These are phyloP conservation scores for Phaenicophaeus curvirostris DNA, from an alignment of 2,797 vertebrate genomes.

Conservation along the genomic window DNA sequence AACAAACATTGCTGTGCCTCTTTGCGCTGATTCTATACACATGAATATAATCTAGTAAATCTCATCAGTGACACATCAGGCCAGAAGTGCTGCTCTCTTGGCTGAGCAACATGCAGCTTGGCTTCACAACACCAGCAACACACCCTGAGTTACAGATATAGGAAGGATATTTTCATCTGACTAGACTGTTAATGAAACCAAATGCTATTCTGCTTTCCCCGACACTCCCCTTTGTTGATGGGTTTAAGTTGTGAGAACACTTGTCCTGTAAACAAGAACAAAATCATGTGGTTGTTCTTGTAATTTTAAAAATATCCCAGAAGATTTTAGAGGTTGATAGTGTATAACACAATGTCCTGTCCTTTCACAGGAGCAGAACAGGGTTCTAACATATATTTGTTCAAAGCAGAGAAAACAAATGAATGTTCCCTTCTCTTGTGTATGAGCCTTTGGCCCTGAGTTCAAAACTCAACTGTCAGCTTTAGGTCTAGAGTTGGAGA, in stretches of 20 bases:
- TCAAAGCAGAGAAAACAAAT: background rate
- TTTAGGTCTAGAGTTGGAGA: background rate
- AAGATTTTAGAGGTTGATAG: background rate
- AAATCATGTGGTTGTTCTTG: background rate
- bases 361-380: background rate
- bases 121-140: background rate
- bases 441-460: background rate
- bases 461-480: background rate
- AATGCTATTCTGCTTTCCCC: background rate
- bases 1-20: background rate
- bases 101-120: background rate
- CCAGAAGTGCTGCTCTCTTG: background rate
- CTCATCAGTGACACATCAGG: background rate
- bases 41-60: background rate
- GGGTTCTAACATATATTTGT: background rate
- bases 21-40: background rate
- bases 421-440: background rate
- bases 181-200: constrained; percentile 4
- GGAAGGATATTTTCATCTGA: constrained; percentile 20
- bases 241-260: constrained; percentile 12
- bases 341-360: background rate
- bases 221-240: constrained; percentile 19
- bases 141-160: background rate
- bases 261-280: constrained; percentile 15
- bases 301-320: constrained; percentile 10